Percentiles rank a stretch among this genome's conserved stretches.
These are phyloP conservation scores for Syngnathus acus DNA, from an alignment of 2,797 vertebrate species.

Conservation along the genomic window DNA sequence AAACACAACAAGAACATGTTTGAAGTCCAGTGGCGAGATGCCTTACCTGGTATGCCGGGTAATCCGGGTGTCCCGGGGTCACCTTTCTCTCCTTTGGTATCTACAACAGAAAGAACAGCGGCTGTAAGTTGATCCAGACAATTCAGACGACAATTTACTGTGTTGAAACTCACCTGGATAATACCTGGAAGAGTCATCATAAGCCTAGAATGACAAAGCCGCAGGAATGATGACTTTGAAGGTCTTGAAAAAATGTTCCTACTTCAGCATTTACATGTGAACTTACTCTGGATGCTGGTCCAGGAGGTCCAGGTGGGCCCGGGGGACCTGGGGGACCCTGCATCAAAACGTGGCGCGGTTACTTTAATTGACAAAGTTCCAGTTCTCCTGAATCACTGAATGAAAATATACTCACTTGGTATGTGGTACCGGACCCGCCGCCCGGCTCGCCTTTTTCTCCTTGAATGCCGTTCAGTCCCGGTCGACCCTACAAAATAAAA, in stretches of 20 bases:
- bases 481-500: slow-evolving; percentile 75
- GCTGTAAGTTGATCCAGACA: neutral
- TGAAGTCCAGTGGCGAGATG: neutral
- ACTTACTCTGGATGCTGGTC: slow-evolving; percentile 49
- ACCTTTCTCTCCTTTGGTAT: slow-evolving; percentile 82
- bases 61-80: slow-evolving; percentile 68
- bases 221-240: neutral
- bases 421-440: slow-evolving; percentile 30
- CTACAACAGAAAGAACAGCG: slow-evolving; percentile 23
- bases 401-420: slow-evolving; percentile 63
- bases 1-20: neutral
- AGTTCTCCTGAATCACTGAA: neutral
- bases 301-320: slow-evolving; percentile 72
- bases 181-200: slow-evolving; percentile 33
- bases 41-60: slow-evolving; percentile 74
- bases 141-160: neutral
- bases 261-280: neutral
- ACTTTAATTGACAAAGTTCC: neutral
- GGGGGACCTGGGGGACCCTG: slow-evolving; percentile 76
- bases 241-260: neutral
- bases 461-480: slow-evolving; percentile 82
- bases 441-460: slow-evolving; percentile 81
- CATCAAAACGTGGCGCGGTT: neutral
- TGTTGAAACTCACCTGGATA: slow-evolving; percentile 36
- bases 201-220: slow-evolving; percentile 38